Evolutionary conservation across 2,888 invertebrate genomes (phyloP).

Genomic region (Drosophila eohydei): DNA sequence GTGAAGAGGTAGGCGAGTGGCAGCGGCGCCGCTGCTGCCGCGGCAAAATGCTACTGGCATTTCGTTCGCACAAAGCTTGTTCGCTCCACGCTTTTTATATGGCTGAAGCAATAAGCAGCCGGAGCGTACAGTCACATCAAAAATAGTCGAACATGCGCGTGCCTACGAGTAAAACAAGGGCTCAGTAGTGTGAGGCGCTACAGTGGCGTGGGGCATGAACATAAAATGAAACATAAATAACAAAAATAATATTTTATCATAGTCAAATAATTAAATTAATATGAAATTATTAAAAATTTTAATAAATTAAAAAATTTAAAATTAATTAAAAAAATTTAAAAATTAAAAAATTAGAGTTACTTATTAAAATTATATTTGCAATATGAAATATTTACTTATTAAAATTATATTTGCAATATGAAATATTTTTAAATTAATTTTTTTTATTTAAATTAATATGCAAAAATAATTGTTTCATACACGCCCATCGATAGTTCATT

Average conservation of each 20-base stretch:
- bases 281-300: background rate
- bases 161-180: constrained; percentile 23
- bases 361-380: background rate
- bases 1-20: constrained; percentile 27
- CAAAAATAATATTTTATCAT: background rate
- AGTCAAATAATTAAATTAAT: background rate
- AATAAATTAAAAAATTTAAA: background rate
- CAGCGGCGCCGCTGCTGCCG: constrained; percentile 62
- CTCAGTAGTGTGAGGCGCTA: constrained; percentile 11
- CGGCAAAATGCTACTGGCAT: constrained; percentile 80
- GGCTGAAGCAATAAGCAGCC: constrained; percentile 67
- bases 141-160: constrained; percentile 77
- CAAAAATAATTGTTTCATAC: background rate
- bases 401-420: background rate
- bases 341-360: background rate
- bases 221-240: background rate
- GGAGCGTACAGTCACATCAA: constrained; percentile 76
- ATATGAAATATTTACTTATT: too few species aligned
- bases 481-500: background rate
- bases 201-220: constrained; percentile 9
- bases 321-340: background rate
- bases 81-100: constrained; percentile 77
- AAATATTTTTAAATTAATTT: background rate
- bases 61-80: constrained; percentile 78
- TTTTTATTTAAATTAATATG: background rate